Percentiles rank a stretch among this genome's conserved stretches.
These are phyloP conservation scores for Platycheirus albimanus DNA, from an alignment of 2,888 invertebrate genomes.

Conservation along the genomic window DNA sequence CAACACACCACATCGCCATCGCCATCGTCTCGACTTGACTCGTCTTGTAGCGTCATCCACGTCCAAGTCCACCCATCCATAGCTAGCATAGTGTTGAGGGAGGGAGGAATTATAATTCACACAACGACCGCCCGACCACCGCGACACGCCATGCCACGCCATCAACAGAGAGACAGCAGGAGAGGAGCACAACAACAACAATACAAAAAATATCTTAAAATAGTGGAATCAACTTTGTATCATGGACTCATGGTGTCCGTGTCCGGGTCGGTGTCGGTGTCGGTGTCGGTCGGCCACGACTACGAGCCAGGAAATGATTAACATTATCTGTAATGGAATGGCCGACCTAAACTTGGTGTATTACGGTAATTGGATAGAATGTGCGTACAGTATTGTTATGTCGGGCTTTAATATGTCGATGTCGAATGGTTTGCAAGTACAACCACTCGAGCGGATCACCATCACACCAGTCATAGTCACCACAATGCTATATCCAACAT, in stretches of 20 bases:
- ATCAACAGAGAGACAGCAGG: constrained; percentile 18
- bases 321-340: constrained; percentile 62
- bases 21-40: no score
- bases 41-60: no score
- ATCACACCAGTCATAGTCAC: no score
- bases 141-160: no score
- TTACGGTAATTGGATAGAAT: constrained; percentile 65
- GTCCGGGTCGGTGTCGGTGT: no score
- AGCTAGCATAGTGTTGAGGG: not conserved
- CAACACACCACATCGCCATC: not conserved
- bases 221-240: constrained; percentile 48
- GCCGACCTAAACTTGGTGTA: constrained; percentile 53
- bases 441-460: constrained; percentile 48
- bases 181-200: constrained; percentile 13
- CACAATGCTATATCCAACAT: no score
- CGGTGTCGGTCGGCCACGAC: constrained; percentile 40
- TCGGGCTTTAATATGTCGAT: not conserved
- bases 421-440: constrained; percentile 20
- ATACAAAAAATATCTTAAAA: constrained; percentile 40
- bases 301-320: constrained; percentile 61
- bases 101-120: constrained; percentile 52
- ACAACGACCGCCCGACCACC: no score
- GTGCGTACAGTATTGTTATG: constrained; percentile 53
- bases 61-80: no score
- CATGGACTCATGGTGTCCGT: constrained; percentile 37